Base-by-base conservation (phyloP, 2,888 invertebrate genomes). In the Xanthia togata region DNA sequence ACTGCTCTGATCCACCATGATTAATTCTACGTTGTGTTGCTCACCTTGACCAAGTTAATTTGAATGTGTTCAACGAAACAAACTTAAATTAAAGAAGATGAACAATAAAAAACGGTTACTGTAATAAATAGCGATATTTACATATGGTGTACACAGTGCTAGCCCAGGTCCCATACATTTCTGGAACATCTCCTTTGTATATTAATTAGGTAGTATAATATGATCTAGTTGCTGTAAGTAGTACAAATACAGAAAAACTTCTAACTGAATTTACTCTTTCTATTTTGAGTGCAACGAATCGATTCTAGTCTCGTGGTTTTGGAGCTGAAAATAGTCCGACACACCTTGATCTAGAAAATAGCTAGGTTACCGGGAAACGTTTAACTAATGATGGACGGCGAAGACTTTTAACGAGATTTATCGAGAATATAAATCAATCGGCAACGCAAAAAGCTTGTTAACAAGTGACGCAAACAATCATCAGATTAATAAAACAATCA, bases 331-430 rank as follows among this genome's bases (percentile, higher is more conserved):
- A 84, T 84, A 81, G 70, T 57, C 11, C 17, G 70, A 68, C 73
- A 76, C 70, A 76, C 76, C 76, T 81, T 81, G 83, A 84, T 84
- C 82, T 81, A 84, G 85, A 85, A 83, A 64, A 71, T 26, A 47
- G 85, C 53, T 69, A 73, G 68, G 60, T 69, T 73, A 81, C 63
- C 41, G 68, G 73, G 44, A 81, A 84, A 63, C 38, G n/a, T 73
- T 67, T 14, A 31, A 55, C 12, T 64, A 14, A 65, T 69, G 26
- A 59, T 38, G 23, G n/a, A 62, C 59, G 55, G 31, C 17, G 41
- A 50, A 26, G 23, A 63, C 57, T 70, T 62, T 70, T 17, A 59
- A 73, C 14, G 1, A 55, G 23, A 50, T 47, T 53, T 53, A 59
- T 78, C 20, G 11, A 62, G 59, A 63, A 60, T 63, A 65, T 53